Conservation (phyloP, 2,113 vertebrate genomes). For the Isichthys henryi region DNA sequence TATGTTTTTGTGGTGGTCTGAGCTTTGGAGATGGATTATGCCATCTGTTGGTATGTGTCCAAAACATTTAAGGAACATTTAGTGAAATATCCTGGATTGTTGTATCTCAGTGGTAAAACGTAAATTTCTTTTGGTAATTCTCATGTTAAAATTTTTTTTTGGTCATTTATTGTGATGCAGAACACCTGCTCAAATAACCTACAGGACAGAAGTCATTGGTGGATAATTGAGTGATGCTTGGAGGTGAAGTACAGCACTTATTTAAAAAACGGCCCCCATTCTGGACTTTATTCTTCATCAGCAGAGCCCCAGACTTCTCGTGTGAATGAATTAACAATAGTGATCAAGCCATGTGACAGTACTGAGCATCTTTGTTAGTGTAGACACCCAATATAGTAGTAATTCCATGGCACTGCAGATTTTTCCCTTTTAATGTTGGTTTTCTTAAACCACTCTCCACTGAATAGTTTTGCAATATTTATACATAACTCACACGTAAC, state of each 20-base stretch:
- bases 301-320: neutral
- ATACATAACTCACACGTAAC: neutral
- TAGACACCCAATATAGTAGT: neutral
- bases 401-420: neutral
- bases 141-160: neutral
- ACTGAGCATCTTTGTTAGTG: neutral
- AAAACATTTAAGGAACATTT: neutral
- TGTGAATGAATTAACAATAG: neutral
- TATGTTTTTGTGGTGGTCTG: constrained; percentile 47
- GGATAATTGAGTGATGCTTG: neutral
- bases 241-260: neutral
- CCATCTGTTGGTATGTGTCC: neutral
- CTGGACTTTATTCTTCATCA: neutral
- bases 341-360: neutral
- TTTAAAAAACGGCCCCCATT: neutral
- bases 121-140: neutral
- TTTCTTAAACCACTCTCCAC: neutral
- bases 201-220: neutral
- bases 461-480: neutral
- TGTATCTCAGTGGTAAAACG: neutral
- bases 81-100: neutral
- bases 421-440: neutral
- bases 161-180: neutral
- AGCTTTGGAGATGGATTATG: constrained; percentile 20
- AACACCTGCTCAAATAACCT: neutral